phyloP scores from a whole-genome alignment of 2,113 vertebrate genomes.

The Lathamus discolor region DNA sequence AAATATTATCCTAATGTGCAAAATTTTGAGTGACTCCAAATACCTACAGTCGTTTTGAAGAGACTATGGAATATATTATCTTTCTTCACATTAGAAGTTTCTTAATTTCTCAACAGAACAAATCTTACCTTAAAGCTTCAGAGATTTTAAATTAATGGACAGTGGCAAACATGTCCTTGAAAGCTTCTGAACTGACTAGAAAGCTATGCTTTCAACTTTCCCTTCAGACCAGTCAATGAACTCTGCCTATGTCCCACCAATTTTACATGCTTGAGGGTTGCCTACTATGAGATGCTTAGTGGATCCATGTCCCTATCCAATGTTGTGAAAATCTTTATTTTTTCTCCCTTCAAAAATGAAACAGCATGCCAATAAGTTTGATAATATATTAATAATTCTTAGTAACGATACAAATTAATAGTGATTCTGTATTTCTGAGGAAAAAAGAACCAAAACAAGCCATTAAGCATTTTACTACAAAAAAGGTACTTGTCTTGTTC shows the following conservation, averaged over 20 bases:
- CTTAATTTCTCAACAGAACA: background rate
- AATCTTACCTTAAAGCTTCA: background rate
- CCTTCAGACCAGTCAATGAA: background rate
- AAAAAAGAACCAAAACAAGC: background rate
- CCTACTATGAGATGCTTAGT: background rate
- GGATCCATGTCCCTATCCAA: background rate
- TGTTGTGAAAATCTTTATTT: background rate
- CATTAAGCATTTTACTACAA: background rate
- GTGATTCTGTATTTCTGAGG: background rate
- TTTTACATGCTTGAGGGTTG: background rate
- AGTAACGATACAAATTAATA: background rate
- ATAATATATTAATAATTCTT: background rate
- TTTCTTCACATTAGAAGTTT: background rate
- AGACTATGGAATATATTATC: background rate
- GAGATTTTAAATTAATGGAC: background rate
- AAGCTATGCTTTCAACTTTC: background rate
- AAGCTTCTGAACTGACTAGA: background rate
- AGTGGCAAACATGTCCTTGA: background rate
- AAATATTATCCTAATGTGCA: background rate
- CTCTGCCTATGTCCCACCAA: background rate
- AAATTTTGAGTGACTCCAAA: background rate
- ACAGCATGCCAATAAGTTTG: background rate
- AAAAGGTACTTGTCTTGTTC: rapidly evolving
- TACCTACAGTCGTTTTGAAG: background rate
- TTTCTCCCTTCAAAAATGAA: background rate